phyloP scores from a whole-genome alignment of 2,888 invertebrate species.

The Enchytraeus crypticus region DNA sequence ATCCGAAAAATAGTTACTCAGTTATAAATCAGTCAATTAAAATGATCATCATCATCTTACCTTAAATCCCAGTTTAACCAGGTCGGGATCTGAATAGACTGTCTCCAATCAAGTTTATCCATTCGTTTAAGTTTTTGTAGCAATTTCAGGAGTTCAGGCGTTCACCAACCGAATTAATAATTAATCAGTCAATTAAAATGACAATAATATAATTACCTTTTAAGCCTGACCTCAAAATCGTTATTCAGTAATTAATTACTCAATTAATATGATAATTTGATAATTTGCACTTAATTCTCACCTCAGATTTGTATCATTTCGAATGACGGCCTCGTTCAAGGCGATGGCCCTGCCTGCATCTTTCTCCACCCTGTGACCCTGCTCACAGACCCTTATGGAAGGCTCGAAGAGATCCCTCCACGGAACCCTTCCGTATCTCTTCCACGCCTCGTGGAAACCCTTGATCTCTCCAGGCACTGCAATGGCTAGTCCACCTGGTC shows the following conservation, averaged over 20 bases:
- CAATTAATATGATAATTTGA: background rate
- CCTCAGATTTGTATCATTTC: slow-evolving; percentile 10
- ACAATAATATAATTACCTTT: background rate
- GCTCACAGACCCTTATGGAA: slow-evolving; percentile 5
- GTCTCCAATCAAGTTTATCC: too few relatives aligned
- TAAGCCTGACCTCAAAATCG: too few relatives aligned
- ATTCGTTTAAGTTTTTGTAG: too few relatives aligned
- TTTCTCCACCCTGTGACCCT: slow-evolving; percentile 6
- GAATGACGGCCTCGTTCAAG: background rate
- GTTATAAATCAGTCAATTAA: background rate
- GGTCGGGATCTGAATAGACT: too few relatives aligned
- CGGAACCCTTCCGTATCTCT: slow-evolving; percentile 1
- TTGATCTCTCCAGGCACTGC: slow-evolving; percentile 14
- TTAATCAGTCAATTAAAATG: background rate
- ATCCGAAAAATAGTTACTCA: too few relatives aligned
- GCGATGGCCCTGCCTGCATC: background rate
- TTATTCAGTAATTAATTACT: too few relatives aligned
- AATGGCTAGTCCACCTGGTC: slow-evolving; percentile 10
- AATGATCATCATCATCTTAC: background rate
- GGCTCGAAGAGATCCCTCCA: slow-evolving; percentile 14
- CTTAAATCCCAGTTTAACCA: too few relatives aligned
- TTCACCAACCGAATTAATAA: background rate
- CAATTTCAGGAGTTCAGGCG: too few relatives aligned
- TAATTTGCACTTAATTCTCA: background rate
- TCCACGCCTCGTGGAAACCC: slow-evolving; percentile 13